Base-by-base conservation (phyloP, 2,888 invertebrate species). In the Lasioglossum oenotherae region DNA sequence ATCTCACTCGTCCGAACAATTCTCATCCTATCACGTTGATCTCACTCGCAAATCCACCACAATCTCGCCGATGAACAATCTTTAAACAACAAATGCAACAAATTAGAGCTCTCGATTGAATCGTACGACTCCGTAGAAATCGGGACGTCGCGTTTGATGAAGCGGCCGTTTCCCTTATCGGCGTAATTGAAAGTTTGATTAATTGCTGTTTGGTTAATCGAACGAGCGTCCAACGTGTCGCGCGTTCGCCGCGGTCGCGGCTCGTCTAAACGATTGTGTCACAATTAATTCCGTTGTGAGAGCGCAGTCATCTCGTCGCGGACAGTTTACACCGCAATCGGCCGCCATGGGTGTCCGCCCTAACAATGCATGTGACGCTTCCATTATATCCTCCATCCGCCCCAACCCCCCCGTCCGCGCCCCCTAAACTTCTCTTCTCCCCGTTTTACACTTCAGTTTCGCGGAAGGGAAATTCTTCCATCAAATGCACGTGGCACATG, bases 251-350 rank as follows among this genome's bases (percentile, higher is more conserved):
- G 64, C 35, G 67, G 31, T 19, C 67, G 31, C 64, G 64, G 64
- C 67, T 35, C 67, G 35, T 67, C 31, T 79, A 78, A 78, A 85
- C 72, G 31, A 23, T 57, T 53, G 74, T 31, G 27, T 80, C 57
- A 73, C 84, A 80, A 80, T 84, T 84, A 85, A 85, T 84, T 74
- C 57, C 67, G 69, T 64, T 64, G 64, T 46, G 72, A 53, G 53
- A 64, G 78, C 46, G 31, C n/a, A 23, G 72, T 35, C 38, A 73
- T 83, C 73, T 67, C 75, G 19, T 46, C 67, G 85, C 78, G 85
- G 80, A 85, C 85, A 80, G 77, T 84, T 85, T 84, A 80, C 82
- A 76, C 84, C 84, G 78, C 85, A 83, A 76, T 75, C 78, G 74
- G 38, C n/a, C 74, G 23, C 69, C 74, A 31, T 23, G 69, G 60